A percentile compares a stretch with the other conserved stretches of the same genome.
These are phyloP conservation scores for Lasaia peninsularis DNA, from an alignment of 1,140 invertebrate genomes.

Conservation along the genomic window DNA sequence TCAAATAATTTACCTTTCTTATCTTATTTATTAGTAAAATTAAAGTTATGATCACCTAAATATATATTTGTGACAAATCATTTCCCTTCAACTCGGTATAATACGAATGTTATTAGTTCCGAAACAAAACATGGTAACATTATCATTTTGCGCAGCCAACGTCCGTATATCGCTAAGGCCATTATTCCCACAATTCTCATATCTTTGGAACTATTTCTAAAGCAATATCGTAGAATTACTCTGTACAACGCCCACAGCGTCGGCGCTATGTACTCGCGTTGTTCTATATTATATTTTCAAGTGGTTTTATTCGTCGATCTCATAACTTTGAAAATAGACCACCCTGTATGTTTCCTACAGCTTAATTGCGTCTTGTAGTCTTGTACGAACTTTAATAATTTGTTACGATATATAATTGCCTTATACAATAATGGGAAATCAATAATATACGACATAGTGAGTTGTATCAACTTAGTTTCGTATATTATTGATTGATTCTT, in stretches of 20 bases:
- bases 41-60: too few relatives aligned
- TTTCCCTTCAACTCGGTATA: not conserved
- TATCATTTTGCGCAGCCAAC: not conserved
- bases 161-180: slow-evolving; percentile 23
- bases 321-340: slow-evolving; percentile 15
- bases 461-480: too few relatives aligned
- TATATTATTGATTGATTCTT: too few relatives aligned
- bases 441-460: too few relatives aligned
- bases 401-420: too few relatives aligned
- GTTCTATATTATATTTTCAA: slow-evolving; percentile 9
- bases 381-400: not conserved
- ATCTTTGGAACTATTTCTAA: slow-evolving; percentile 27
- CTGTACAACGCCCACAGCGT: slow-evolving; percentile 24
- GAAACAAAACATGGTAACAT: slow-evolving; percentile 1
- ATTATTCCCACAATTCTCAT: slow-evolving; percentile 27
- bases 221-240: slow-evolving; percentile 30
- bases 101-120: not conserved
- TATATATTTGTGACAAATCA: too few relatives aligned
- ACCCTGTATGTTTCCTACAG: slow-evolving; percentile 12
- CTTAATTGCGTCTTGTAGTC: slow-evolving; percentile 13
- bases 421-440: too few relatives aligned
- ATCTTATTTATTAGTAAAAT: too few relatives aligned
- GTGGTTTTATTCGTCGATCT: slow-evolving; percentile 7
- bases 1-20: too few relatives aligned
- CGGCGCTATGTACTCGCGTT: slow-evolving; percentile 2